These are phyloP conservation scores for Epinephelus coioides DNA, from an alignment of 2,797 vertebrate species.

Conservation along the genomic window DNA sequence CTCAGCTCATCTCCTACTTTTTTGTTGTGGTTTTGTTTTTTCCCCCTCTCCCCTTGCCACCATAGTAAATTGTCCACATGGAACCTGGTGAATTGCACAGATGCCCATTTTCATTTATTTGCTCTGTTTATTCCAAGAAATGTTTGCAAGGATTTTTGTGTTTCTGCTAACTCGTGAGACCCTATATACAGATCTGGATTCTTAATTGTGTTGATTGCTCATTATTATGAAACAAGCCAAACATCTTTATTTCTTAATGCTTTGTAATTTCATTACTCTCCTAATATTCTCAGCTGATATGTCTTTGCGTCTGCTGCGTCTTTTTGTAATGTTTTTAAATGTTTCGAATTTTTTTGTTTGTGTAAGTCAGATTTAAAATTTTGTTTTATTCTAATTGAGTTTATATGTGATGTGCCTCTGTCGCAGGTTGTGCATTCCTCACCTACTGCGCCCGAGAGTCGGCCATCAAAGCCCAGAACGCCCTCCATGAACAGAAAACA, in stretches of 20 bases:
- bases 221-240: constrained; percentile 3
- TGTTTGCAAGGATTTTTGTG: constrained; percentile 11
- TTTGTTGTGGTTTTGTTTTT: constrained; percentile 21
- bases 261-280: constrained; percentile 7
- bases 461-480: constrained; percentile 99
- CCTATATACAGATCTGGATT: not conserved
- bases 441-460: constrained; percentile 99
- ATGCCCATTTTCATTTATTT: constrained; percentile 28
- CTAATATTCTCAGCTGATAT: not conserved
- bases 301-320: not conserved
- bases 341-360: constrained; percentile 8
- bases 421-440: constrained; percentile 97
- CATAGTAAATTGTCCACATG: constrained; percentile 9
- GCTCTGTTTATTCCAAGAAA: constrained; percentile 16
- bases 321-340: not conserved
- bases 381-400: constrained; percentile 25
- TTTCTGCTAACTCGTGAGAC: constrained; percentile 4
- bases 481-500: constrained; percentile 98
- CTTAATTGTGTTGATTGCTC: constrained; percentile 13
- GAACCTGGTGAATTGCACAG: constrained; percentile 4
- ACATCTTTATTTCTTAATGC: not conserved
- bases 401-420: constrained; percentile 41
- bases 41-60: constrained; percentile 7
- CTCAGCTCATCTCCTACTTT: constrained; percentile 31
- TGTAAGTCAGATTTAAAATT: constrained; percentile 8